Evolutionary conservation across 2,888 invertebrate species (phyloP).

Genomic region (Synanthedon tipuliformis): DNA sequence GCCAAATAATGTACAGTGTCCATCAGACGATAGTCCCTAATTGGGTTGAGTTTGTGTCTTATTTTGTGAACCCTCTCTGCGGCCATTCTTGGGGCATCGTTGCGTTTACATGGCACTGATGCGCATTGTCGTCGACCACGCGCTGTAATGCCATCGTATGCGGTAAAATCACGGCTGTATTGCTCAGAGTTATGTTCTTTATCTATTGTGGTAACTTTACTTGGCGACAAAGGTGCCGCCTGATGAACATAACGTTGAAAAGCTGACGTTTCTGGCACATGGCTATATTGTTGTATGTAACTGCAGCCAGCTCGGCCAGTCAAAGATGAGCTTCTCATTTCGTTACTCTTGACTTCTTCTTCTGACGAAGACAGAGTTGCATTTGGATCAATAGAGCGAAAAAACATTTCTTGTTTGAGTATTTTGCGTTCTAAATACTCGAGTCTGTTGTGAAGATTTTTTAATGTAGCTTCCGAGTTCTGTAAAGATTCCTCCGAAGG

Average conservation of each 20-base stretch:
- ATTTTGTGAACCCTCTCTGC: constrained; percentile 59
- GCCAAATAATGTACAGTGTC: constrained; percentile 63
- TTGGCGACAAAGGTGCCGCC: constrained; percentile 39
- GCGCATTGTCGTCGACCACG: constrained; percentile 53
- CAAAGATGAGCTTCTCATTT: constrained; percentile 25
- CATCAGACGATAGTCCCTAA: constrained; percentile 59
- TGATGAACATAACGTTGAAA: constrained; percentile 52
- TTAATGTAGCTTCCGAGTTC: constrained; percentile 20
- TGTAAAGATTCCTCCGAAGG: constrained; percentile 27
- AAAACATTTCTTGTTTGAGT: constrained; percentile 49
- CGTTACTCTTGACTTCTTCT: constrained; percentile 32
- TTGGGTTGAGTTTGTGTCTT: constrained; percentile 57
- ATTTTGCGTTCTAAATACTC: constrained; percentile 46
- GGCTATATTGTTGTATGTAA: constrained; percentile 58
- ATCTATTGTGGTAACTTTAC: constrained; percentile 47
- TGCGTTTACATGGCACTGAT: constrained; percentile 53
- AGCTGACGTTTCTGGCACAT: constrained; percentile 56
- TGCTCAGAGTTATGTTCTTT: constrained; percentile 61
- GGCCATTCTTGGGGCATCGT: constrained; percentile 46
- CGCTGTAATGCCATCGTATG: constrained; percentile 58
- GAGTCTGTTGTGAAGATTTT: constrained; percentile 38
- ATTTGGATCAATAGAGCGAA: constrained; percentile 41
- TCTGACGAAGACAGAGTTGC: constrained; percentile 43
- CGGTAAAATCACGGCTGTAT: constrained; percentile 56
- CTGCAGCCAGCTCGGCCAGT: constrained; percentile 44